Percentiles rank a stretch among this genome's conserved stretches.
Evolutionary conservation across 2,113 vertebrate genomes (phyloP).

Genomic region (Chunga burmeisteri): DNA sequence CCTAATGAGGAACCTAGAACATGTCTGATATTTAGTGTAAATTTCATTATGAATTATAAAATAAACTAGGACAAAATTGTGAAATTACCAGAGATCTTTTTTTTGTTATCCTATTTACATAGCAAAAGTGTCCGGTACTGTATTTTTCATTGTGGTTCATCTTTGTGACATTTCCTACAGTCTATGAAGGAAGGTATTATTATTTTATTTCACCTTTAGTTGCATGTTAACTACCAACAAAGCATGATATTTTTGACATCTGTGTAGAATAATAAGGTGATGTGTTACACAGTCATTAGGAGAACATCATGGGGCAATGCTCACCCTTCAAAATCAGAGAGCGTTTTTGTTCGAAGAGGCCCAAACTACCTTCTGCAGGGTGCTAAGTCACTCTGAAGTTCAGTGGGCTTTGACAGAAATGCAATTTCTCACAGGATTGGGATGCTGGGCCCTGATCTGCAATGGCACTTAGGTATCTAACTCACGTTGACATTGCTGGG

Average conservation of each 20-base stretch:
- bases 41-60: background rate
- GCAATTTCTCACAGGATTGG: background rate
- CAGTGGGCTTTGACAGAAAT: background rate
- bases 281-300: accelerated
- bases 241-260: background rate
- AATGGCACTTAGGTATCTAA: background rate
- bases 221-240: background rate
- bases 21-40: background rate
- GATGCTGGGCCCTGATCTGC: background rate
- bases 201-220: background rate
- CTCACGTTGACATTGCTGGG: background rate
- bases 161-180: background rate
- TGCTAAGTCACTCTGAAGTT: background rate
- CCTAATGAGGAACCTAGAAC: background rate
- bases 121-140: background rate
- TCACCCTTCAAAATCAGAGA: background rate
- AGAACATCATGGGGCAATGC: background rate
- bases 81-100: background rate
- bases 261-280: background rate
- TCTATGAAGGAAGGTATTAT: background rate
- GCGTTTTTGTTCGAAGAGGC: background rate
- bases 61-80: background rate
- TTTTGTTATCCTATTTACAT: background rate
- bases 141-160: background rate
- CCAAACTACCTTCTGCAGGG: background rate